Evolutionary conservation across 2,888 invertebrate species (phyloP).

Genomic region (Branchellion lobata): DNA sequence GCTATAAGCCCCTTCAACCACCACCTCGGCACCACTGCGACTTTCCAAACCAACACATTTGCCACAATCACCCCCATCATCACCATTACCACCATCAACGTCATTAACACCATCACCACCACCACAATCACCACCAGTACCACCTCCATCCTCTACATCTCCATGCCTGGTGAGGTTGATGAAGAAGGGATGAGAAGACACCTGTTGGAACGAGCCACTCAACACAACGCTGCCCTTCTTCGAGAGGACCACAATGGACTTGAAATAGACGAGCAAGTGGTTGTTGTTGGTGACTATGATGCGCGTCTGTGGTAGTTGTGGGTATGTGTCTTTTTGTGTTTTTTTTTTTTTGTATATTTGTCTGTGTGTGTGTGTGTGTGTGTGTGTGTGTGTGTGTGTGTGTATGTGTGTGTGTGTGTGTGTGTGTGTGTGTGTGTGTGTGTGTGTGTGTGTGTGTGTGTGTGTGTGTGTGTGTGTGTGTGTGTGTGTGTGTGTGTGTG

Average conservation of each 20-base stretch:
- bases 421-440: too few species aligned
- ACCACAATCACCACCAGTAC: neutral
- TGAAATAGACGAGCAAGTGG: neutral
- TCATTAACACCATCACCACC: conserved; percentile 13
- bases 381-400: too few species aligned
- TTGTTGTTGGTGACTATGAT: conserved; percentile 19
- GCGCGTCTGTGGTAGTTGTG: conserved; percentile 21
- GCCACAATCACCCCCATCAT: too few species aligned
- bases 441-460: too few species aligned
- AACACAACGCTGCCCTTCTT: conserved; percentile 5
- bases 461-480: too few species aligned
- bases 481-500: too few species aligned
- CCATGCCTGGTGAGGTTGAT: neutral
- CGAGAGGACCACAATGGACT: conserved; percentile 5
- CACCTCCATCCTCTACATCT: neutral
- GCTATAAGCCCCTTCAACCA: neutral
- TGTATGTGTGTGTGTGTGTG: too few species aligned
- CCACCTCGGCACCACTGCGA: neutral
- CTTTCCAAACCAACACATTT: too few species aligned
- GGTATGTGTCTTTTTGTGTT: too few species aligned
- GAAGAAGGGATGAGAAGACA: neutral
- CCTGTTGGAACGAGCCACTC: neutral
- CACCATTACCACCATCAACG: neutral
- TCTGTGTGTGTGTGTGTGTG: too few species aligned
- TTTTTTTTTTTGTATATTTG: too few species aligned